phyloP scores from a whole-genome alignment of 2,113 vertebrate genomes.

The human (Homo sapiens) region DNA sequence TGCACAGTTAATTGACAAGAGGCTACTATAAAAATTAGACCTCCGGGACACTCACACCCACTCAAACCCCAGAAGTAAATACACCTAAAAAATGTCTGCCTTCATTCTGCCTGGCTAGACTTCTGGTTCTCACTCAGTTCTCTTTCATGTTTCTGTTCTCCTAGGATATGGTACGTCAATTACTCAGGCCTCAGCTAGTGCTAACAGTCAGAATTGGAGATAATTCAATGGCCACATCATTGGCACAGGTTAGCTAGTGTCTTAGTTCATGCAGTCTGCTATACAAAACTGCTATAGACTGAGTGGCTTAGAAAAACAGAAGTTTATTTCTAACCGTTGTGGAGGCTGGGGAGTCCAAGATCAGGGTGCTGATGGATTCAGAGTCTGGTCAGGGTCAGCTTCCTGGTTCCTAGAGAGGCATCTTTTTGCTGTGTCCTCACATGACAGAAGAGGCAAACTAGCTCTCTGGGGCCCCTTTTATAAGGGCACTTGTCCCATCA shows the following conservation, averaged over 20 bases:
- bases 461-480: background rate
- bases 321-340: background rate
- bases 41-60: background rate
- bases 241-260: background rate
- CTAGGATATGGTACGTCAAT: background rate
- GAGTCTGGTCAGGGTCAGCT: background rate
- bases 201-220: background rate
- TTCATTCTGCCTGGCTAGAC: slow-evolving; percentile 11
- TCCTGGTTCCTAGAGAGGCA: background rate
- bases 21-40: slow-evolving; percentile 52
- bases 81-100: slow-evolving; percentile 43
- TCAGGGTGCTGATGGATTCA: background rate
- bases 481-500: background rate
- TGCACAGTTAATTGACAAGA: background rate
- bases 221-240: background rate
- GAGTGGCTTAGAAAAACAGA: background rate
- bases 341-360: background rate
- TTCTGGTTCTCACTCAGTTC: background rate
- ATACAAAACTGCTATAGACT: background rate
- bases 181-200: background rate
- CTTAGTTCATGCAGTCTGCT: background rate
- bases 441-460: background rate
- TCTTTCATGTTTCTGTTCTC: slow-evolving; percentile 8
- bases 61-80: slow-evolving; percentile 59
- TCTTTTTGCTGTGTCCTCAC: background rate